Conservation (phyloP, 2,797 vertebrate genomes). For the Harpagifer antarcticus region DNA sequence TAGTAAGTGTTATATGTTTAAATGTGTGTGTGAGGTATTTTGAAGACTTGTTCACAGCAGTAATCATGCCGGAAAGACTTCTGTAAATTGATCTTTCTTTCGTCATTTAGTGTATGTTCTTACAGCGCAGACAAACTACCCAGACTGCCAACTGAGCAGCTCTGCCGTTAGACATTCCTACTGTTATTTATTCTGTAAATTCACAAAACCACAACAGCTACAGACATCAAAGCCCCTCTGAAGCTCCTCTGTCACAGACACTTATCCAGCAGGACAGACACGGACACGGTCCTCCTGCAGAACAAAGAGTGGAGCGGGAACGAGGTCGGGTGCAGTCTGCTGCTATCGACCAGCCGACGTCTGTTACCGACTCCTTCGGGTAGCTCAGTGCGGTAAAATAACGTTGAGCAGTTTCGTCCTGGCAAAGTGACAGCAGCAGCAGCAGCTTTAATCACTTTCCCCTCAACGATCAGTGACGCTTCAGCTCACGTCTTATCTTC, state of each 20-base stretch:
- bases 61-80: not conserved
- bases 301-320: conserved; percentile 47
- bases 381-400: conserved; percentile 50
- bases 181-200: conserved; percentile 14
- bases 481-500: conserved; percentile 42
- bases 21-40: not conserved
- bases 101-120: conserved; percentile 29
- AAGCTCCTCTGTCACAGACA: conserved; percentile 45
- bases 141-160: not conserved
- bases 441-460: conserved; percentile 57
- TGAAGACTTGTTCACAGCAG: not conserved
- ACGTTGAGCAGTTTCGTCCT: conserved; percentile 42
- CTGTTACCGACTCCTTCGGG: conserved; percentile 8
- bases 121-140: conserved; percentile 13
- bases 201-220: conserved; percentile 30
- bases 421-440: conserved; percentile 48
- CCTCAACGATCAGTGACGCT: conserved; percentile 48
- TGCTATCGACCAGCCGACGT: conserved; percentile 35
- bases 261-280: conserved; percentile 56
- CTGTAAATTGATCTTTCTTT: not conserved
- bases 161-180: conserved; percentile 11
- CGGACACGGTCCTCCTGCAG: conserved; percentile 17
- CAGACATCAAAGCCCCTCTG: conserved; percentile 61
- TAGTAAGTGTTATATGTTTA: not conserved
- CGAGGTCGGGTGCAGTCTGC: conserved; percentile 2